Evolutionary conservation across 1,140 invertebrate species (phyloP).

Genomic region (Lepidurus couesii): DNA sequence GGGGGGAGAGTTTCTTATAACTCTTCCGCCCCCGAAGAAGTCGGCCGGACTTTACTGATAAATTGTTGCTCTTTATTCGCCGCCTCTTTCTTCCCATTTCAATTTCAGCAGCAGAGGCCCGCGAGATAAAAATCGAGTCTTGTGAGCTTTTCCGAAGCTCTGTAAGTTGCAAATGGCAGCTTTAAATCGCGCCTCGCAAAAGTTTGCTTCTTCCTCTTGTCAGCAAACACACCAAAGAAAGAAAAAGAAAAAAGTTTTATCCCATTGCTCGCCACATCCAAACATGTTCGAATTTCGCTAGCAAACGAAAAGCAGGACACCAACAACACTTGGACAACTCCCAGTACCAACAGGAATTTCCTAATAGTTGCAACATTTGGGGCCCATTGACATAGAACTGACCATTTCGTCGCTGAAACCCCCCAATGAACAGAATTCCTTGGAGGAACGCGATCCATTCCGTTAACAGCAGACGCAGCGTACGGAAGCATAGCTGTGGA

Average conservation of each 20-base stretch:
- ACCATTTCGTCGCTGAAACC: background rate
- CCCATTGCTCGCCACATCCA: background rate
- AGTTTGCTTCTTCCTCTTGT: background rate
- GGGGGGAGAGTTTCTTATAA: no score
- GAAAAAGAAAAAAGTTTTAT: background rate
- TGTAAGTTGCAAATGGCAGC: slow-evolving; percentile 14
- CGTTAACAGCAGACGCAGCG: background rate
- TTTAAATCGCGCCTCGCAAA: background rate
- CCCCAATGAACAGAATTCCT: background rate
- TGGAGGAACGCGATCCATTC: background rate
- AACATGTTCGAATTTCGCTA: background rate
- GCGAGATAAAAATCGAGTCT: background rate
- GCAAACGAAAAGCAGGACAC: background rate
- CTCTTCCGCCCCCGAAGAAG: no score
- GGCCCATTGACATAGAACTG: background rate
- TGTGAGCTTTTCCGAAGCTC: background rate
- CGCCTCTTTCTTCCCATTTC: slow-evolving; percentile 6
- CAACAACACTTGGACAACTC: background rate
- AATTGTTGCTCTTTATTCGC: slow-evolving; percentile 18
- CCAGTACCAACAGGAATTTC: slow-evolving; percentile 7
- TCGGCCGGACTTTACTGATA: slow-evolving; percentile 6
- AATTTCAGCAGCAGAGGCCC: background rate
- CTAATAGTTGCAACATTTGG: background rate
- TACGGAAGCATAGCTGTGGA: background rate
- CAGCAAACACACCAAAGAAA: slow-evolving; percentile 3